Conservation (phyloP, 2,888 invertebrate genomes). For the Drosophila picticornis region DNA sequence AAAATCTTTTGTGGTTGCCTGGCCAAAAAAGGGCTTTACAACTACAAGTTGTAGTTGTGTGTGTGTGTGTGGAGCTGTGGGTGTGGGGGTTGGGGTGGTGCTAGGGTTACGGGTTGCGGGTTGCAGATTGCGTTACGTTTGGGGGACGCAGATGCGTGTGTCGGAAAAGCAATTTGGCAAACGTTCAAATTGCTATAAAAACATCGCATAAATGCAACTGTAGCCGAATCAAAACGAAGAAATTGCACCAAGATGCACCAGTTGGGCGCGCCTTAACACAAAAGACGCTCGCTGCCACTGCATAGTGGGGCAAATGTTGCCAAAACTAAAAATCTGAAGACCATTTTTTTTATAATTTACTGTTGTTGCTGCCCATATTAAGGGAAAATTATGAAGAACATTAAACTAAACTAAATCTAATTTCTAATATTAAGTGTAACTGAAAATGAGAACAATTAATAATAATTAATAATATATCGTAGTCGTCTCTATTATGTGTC, state of each 20-base stretch:
- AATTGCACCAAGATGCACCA: constrained; percentile 20
- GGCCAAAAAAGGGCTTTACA: constrained; percentile 25
- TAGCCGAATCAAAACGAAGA: constrained; percentile 54
- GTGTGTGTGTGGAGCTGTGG: background rate
- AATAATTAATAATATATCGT: too few species aligned
- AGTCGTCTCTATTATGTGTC: too few species aligned
- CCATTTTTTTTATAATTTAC: background rate
- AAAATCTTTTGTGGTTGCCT: constrained; percentile 35
- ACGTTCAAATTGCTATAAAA: constrained; percentile 75
- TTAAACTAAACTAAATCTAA: too few species aligned
- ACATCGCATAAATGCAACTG: constrained; percentile 72
- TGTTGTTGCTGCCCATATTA: background rate
- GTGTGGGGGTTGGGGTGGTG: background rate
- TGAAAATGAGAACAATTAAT: too few species aligned
- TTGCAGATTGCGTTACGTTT: background rate
- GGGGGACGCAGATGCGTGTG: constrained; percentile 38
- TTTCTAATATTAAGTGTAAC: too few species aligned
- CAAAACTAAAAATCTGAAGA: background rate
- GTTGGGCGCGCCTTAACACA: constrained; percentile 20
- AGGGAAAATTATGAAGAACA: too few species aligned
- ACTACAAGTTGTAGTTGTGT: background rate
- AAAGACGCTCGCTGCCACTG: constrained; percentile 23
- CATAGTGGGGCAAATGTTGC: constrained; percentile 26
- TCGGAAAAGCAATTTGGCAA: constrained; percentile 74
- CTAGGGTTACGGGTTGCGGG: background rate